A percentile compares a stretch with the other conserved stretches of the same genome.
These are phyloP conservation scores for Valencia hispanica DNA, from an alignment of 2,797 vertebrate genomes.

Conservation along the genomic window DNA sequence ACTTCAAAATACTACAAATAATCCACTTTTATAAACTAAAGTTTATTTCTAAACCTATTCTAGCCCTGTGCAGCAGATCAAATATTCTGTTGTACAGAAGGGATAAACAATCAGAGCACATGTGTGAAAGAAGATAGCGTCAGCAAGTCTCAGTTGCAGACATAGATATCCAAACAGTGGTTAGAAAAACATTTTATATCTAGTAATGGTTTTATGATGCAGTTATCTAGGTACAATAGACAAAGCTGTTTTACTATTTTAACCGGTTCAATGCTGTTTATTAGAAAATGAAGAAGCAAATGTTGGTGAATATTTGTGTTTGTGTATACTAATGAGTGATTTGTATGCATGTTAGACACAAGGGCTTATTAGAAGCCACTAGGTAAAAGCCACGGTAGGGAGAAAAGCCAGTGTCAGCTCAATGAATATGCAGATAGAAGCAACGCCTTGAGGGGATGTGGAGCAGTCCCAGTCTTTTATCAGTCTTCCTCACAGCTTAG, in stretches of 20 bases:
- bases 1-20: no score
- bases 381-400: conserved; percentile 69
- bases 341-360: conserved; percentile 57
- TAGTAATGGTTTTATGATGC: conserved; percentile 17
- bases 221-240: conserved; percentile 13
- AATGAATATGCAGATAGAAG: conserved; percentile 77
- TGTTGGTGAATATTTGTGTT: background rate
- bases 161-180: conserved; percentile 28
- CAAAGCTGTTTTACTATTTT: conserved; percentile 24
- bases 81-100: conserved; percentile 42
- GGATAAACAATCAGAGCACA: conserved; percentile 36
- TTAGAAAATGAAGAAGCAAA: conserved; percentile 5
- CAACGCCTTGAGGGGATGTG: conserved; percentile 67
- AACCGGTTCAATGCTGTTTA: conserved; percentile 15
- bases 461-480: conserved; percentile 71
- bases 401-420: conserved; percentile 69
- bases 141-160: conserved; percentile 27
- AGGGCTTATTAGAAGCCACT: conserved; percentile 64
- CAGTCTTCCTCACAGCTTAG: conserved; percentile 52
- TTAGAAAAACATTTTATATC: conserved; percentile 10
- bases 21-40: conserved; percentile 29
- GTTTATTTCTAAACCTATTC: conserved; percentile 30
- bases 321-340: conserved; percentile 29
- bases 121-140: conserved; percentile 31
- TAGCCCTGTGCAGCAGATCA: conserved; percentile 21